Percentiles rank a stretch among this genome's conserved stretches.
These are phyloP conservation scores for Blastobasis adustella DNA, from an alignment of 2,888 invertebrate species.

Conservation along the genomic window DNA sequence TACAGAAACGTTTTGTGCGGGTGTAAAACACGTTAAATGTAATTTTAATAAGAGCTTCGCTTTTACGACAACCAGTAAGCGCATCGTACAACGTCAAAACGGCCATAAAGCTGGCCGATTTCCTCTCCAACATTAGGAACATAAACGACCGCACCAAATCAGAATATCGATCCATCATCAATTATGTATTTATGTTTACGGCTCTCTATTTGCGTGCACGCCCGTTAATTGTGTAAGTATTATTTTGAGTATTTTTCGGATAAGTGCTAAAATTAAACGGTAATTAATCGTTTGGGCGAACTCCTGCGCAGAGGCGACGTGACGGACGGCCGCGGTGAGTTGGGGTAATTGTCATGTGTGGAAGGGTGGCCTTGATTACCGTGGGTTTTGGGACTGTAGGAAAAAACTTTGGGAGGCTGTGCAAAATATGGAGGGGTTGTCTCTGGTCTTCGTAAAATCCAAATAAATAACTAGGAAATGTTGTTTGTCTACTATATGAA, in stretches of 20 bases:
- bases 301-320: constrained; percentile 51
- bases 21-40: too few species aligned
- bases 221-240: constrained; percentile 16
- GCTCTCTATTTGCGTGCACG: constrained; percentile 20
- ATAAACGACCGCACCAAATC: background rate
- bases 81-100: too few species aligned
- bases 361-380: constrained; percentile 25
- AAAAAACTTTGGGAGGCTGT: too few species aligned
- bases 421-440: too few species aligned
- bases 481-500: too few species aligned
- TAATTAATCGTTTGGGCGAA: constrained; percentile 55
- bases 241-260: constrained; percentile 34
- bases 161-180: constrained; percentile 17
- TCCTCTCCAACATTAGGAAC: too few species aligned
- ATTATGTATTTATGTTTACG: constrained; percentile 11
- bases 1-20: too few species aligned
- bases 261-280: constrained; percentile 47
- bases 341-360: constrained; percentile 61
- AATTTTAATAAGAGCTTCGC: too few species aligned
- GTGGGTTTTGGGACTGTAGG: background rate
- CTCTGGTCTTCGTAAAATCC: too few species aligned
- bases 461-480: too few species aligned
- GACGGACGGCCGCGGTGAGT: constrained; percentile 56
- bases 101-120: too few species aligned
- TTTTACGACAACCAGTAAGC: too few species aligned